Conservation (phyloP, 2,113 vertebrate genomes). For the Sisor rabdophorus region DNA sequence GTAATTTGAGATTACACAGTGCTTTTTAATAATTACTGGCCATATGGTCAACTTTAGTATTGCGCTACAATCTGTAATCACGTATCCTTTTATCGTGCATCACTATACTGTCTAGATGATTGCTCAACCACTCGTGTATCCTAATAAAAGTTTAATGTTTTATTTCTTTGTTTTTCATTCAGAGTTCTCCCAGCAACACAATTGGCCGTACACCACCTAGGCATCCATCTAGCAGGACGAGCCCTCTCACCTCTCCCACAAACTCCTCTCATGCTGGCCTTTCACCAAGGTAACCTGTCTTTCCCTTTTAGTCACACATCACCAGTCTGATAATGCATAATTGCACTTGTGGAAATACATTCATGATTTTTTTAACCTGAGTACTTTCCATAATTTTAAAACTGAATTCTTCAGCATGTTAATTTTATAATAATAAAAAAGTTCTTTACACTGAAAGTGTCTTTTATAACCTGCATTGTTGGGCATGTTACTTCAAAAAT, state of each 20-base stretch:
- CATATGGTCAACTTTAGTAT: neutral
- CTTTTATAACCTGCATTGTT: too few relatives aligned
- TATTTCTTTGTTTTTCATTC: conserved; percentile 23
- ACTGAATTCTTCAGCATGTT: neutral
- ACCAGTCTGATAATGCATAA: conserved; percentile 27
- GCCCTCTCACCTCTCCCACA: conserved; percentile 93
- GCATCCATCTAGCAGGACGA: conserved; percentile 88
- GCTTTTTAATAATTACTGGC: neutral
- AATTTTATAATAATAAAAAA: too few relatives aligned
- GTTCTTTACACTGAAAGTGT: too few relatives aligned
- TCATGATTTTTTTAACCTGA: conserved; percentile 13
- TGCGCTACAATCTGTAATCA: neutral
- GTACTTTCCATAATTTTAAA: neutral
- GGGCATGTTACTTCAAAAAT: too few relatives aligned
- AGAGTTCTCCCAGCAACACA: conserved; percentile 96
- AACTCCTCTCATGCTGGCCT: conserved; percentile 96
- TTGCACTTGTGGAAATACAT: conserved; percentile 5
- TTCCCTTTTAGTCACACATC: neutral
- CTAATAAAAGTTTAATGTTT: neutral
- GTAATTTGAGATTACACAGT: neutral
- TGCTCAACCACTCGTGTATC: neutral
- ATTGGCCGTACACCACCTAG: conserved; percentile 84
- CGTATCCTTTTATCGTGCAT: neutral
- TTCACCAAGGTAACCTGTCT: conserved; percentile 86
- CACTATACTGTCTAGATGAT: neutral